Conservation (phyloP, 2,888 invertebrate genomes). For the Tridacna crocea region DNA sequence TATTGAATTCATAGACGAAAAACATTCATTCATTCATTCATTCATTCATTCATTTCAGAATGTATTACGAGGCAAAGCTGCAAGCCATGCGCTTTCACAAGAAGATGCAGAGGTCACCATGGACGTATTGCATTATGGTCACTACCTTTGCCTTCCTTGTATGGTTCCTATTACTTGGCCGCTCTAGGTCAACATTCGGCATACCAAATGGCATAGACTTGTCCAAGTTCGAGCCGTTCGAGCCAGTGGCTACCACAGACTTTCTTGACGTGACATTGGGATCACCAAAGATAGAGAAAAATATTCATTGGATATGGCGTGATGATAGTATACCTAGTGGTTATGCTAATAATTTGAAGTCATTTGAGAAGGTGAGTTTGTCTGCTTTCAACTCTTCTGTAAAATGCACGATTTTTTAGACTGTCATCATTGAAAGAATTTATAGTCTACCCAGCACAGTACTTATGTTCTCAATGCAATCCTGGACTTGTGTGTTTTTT, state of each 20-base stretch:
- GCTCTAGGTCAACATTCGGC: neutral
- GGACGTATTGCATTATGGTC: neutral
- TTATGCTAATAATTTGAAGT: conserved; percentile 7
- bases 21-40: neutral
- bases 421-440: no score
- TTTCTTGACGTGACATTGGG: neutral
- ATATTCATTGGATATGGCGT: conserved; percentile 16
- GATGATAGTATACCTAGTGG: neutral
- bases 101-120: conserved; percentile 1
- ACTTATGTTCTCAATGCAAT: no score
- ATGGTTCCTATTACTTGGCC: neutral
- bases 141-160: conserved; percentile 2
- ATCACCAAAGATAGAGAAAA: conserved; percentile 6
- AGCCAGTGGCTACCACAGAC: conserved; percentile 17
- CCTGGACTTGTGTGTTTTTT: no score
- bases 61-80: neutral
- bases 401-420: no score
- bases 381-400: neutral
- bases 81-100: neutral
- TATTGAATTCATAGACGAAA: no score
- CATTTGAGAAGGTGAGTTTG: conserved; percentile 14
- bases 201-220: conserved; percentile 10
- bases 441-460: no score
- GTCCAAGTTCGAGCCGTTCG: conserved; percentile 18
- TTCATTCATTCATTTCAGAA: neutral